Percentiles rank a stretch among this genome's conserved stretches.
phyloP scores from a whole-genome alignment of 2,797 vertebrate genomes.

The Gila robusta region DNA sequence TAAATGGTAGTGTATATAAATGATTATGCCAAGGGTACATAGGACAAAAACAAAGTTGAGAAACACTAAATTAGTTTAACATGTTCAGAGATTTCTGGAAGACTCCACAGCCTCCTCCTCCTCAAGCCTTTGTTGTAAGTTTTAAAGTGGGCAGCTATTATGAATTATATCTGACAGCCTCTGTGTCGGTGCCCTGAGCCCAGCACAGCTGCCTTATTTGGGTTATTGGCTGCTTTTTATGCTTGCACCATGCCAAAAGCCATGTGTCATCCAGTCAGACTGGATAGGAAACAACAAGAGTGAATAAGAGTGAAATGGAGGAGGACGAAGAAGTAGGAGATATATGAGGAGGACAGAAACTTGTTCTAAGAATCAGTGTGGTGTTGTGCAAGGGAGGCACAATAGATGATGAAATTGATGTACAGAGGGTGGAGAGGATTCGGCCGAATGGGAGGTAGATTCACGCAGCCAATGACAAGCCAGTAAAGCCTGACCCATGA shows the following conservation, averaged over 20 bases:
- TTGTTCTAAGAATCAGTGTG: constrained; percentile 38
- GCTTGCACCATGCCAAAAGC: constrained; percentile 67
- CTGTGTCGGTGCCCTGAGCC: constrained; percentile 61
- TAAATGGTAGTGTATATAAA: background rate
- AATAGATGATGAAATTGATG: constrained; percentile 64
- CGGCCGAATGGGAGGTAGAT: constrained; percentile 70
- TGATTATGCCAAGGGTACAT: background rate
- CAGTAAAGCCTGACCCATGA: constrained; percentile 72
- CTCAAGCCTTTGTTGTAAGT: constrained; percentile 17
- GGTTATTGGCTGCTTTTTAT: constrained; percentile 69
- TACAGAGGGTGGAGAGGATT: constrained; percentile 68
- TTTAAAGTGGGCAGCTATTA: constrained; percentile 22
- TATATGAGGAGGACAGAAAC: constrained; percentile 24
- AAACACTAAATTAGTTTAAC: constrained; percentile 2
- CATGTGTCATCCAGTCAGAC: constrained; percentile 71
- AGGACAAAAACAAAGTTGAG: background rate
- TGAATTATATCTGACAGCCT: constrained; percentile 65
- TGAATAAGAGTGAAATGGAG: constrained; percentile 35
- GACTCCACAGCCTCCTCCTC: background rate
- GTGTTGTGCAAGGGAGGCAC: constrained; percentile 57
- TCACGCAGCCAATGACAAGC: constrained; percentile 75
- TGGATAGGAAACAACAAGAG: constrained; percentile 61
- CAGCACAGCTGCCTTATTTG: constrained; percentile 80
- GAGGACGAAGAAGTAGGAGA: constrained; percentile 43
- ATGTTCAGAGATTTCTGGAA: background rate